Conservation (phyloP, 2,797 vertebrate genomes). For the Scleropages formosus region DNA sequence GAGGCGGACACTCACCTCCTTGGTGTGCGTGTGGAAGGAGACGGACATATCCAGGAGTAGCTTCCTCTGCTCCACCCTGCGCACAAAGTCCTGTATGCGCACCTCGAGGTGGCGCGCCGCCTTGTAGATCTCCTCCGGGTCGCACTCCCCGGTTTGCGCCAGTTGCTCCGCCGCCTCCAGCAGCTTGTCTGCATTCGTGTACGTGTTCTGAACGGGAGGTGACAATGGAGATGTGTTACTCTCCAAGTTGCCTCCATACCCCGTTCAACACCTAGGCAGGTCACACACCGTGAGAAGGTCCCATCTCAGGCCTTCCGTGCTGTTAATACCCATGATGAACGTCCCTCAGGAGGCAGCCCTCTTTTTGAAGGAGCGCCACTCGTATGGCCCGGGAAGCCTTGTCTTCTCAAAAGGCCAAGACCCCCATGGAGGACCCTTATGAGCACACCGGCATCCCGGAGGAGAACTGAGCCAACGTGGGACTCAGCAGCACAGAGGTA, state of each 20-base stretch:
- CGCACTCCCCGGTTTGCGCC: slow-evolving; percentile 95
- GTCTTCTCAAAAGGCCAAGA: slow-evolving; percentile 19
- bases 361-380: slow-evolving; percentile 31
- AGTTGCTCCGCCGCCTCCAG: slow-evolving; percentile 95
- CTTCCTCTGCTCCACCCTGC: slow-evolving; percentile 93
- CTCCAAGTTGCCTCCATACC: background rate
- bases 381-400: background rate
- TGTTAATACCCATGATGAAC: slow-evolving; percentile 23
- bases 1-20: slow-evolving; percentile 73
- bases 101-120: slow-evolving; percentile 95
- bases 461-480: background rate
- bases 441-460: background rate
- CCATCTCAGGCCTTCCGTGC: too few relatives aligned
- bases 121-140: slow-evolving; percentile 98
- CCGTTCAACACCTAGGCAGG: slow-evolving; percentile 26
- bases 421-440: background rate
- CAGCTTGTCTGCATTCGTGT: slow-evolving; percentile 97
- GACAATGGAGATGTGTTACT: too few relatives aligned
- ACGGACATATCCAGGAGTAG: slow-evolving; percentile 97
- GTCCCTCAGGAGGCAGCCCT: slow-evolving; percentile 46
- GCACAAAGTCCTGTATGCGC: slow-evolving; percentile 95
- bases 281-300: slow-evolving; percentile 14
- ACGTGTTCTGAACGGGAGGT: slow-evolving; percentile 83
- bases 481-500: background rate
- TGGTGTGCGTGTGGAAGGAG: slow-evolving; percentile 97